Conservation (phyloP, 2,888 invertebrate species). For the Andrena bucephala region DNA sequence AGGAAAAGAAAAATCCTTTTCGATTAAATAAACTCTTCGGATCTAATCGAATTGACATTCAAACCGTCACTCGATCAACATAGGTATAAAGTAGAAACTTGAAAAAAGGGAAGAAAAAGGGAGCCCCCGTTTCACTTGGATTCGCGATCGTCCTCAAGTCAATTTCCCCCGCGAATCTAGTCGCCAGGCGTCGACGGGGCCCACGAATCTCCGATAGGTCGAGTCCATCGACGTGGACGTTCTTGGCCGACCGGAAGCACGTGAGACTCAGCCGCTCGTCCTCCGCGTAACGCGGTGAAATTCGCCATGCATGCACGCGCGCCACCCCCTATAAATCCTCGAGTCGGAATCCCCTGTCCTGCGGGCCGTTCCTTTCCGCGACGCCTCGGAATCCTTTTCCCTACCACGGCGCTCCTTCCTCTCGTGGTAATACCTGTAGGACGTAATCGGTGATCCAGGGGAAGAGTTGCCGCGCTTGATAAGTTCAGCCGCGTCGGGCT, state of each 20-base stretch:
- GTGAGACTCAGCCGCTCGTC: background rate
- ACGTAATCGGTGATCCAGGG: conserved; percentile 75
- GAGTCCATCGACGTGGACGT: conserved; percentile 13
- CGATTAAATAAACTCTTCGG: background rate
- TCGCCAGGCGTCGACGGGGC: background rate
- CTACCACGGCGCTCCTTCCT: conserved; percentile 24
- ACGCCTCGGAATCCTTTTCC: conserved; percentile 3
- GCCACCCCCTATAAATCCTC: conserved; percentile 32
- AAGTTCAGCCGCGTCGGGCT: conserved; percentile 60
- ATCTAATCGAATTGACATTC: too few relatives aligned
- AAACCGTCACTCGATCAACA: too few relatives aligned
- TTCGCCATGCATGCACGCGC: conserved; percentile 26
- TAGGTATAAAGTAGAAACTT: too few relatives aligned
- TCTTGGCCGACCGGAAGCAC: background rate
- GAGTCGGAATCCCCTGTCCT: conserved; percentile 34
- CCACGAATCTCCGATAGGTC: background rate
- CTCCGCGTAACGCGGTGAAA: conserved; percentile 34
- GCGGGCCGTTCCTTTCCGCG: background rate
- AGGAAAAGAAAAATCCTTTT: background rate
- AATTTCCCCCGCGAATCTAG: background rate
- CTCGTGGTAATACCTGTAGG: conserved; percentile 44
- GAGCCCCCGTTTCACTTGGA: background rate
- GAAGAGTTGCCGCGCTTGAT: conserved; percentile 71
- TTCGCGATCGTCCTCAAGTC: background rate
- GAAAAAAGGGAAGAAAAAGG: too few relatives aligned